A percentile compares a stretch with the other conserved stretches of the same genome.
phyloP scores from a whole-genome alignment of 2,113 vertebrate genomes.

The Sarotherodon lohbergeri region DNA sequence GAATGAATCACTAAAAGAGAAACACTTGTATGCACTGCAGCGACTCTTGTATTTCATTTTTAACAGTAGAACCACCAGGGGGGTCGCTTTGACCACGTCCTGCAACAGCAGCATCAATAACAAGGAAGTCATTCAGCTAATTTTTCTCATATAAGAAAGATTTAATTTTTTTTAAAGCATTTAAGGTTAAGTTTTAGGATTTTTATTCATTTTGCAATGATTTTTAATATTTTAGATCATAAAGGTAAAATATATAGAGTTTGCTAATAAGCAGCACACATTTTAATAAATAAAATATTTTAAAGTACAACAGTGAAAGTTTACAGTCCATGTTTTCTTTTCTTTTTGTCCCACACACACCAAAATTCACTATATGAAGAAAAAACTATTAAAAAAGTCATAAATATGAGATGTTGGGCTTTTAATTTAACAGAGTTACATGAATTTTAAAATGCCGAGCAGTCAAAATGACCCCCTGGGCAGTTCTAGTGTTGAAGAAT shows the following conservation, averaged over 20 bases:
- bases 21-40: neutral
- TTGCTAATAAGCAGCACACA: neutral
- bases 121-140: neutral
- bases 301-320: neutral
- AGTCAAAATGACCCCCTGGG: neutral
- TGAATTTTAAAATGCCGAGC: neutral
- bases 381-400: neutral
- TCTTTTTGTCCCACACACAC: neutral
- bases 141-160: neutral
- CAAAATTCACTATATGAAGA: neutral
- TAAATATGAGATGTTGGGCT: neutral
- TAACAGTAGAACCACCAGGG: neutral
- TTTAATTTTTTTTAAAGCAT: neutral
- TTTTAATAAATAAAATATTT: neutral
- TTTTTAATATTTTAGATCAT: neutral
- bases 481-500: neutral
- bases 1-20: neutral
- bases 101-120: neutral
- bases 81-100: neutral
- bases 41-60: neutral
- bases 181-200: neutral
- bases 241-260: neutral
- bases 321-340: neutral
- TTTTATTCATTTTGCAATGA: neutral
- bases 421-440: neutral